Base-by-base conservation (phyloP, 2,113 vertebrate species). In the Rhinichthys klamathensis region DNA sequence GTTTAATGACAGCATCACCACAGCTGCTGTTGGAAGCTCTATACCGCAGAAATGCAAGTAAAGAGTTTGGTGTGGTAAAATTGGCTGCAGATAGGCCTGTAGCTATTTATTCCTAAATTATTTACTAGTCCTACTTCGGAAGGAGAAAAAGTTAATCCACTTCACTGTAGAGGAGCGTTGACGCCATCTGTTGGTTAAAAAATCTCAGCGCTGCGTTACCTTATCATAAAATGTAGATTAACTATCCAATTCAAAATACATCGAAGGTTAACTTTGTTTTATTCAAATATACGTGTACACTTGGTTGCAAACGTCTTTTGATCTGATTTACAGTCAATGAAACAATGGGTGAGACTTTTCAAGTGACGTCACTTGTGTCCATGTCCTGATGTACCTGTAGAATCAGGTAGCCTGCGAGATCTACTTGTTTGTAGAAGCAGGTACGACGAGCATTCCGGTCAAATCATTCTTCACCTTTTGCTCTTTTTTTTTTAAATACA, bases 331-430 rank as follows among this genome's bases (percentile, higher is more conserved):
- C 23, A 32, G 56, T 38, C 9, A 61, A 18, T 27, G 3, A 80
- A 61, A 18, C 13, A 8, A 49, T 1, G 32, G 9, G n/a, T 12
- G 4, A 41, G 41, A 21, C 15, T 67, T 5, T 12, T 27, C 27
- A 7, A 16, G n/a, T 88, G 12, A 83, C 87, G 87, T 88, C 84
- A 88, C 21, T 44, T 2, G 51, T 58, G 23, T 32, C 75, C 27
- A 35, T 75, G 58, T 60, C 46, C 70, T 32, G 67, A 23, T 80
- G 61, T 82, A 89, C 88, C 88, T 89, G 88, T 85, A 27, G 72
- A 79, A 38, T 65, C 88, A 89, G 88, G 88, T 87, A 80, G 38
- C 4, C 58, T 63, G 23, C 63, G 44, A 56, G 58, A 61, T 27
- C 27, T 75, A 8, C n/a, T 54, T 35, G 5, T 23, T 38, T 27